Base-by-base conservation (phyloP, 2,797 vertebrate genomes). In the Dromococcyx pavoninus region DNA sequence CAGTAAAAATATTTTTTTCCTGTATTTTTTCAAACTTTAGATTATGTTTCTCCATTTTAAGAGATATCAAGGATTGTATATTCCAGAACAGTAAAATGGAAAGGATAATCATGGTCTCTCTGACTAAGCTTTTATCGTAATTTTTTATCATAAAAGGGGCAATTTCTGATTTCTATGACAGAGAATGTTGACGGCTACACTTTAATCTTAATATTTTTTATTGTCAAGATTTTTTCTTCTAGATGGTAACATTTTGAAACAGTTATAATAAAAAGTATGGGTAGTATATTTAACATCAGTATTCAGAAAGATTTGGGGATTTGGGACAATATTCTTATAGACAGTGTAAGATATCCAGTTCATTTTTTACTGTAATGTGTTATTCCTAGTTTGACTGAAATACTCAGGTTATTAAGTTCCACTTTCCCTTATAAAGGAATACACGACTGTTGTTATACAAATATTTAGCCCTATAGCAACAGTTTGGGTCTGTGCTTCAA, bases 381-480 rank as follows among this genome's bases (percentile, higher is more conserved):
- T 73, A 41, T 60, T 73, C 33, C 80, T 76, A 28, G 11, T 76
- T 58, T 84, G 79, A 70, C 66, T 65, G 66, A 92, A 87, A 85
- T 46, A 27, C 69, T 27, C 30, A 78, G 56, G 35, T 89, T 70
- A 30, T 33, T 89, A 60, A 57, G 11, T 67, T 90, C 64, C 17
- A 30, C 62, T 91, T 95, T 56, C 4, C 53, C 62, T 64, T 46
- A 16, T 22, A 67, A 71, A 87, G 41, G 30, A 79, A 35, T 22
- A 37, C 18, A 7, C 24, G 17, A 17, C 44, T 9, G 4, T 57
- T 0, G 2, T 91, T 86, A 48, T 0, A 71, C 60, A 91, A 93
- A 73, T 87, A 82, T 82, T 93, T 84, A 91, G 91, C 94, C 86
- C 84, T 87, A 39, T 71, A 91, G 94, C 88, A 94, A 87, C 53